Conservation (phyloP, 1,140 invertebrate genomes). For the Cyclargus thomasi region DNA sequence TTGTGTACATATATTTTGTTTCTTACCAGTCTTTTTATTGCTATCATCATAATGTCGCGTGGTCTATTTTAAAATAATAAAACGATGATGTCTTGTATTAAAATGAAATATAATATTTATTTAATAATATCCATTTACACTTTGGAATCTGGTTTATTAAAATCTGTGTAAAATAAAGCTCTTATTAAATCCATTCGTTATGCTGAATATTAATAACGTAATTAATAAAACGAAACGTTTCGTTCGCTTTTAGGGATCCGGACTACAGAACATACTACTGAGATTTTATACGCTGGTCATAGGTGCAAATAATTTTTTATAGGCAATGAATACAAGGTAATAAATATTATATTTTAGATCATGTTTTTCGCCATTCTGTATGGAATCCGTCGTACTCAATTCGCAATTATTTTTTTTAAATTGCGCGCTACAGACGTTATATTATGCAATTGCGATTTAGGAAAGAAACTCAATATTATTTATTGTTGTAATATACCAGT, state of each 20-base stretch:
- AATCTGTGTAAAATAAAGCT: not conserved
- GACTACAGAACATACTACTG: not conserved
- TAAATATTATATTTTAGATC: no score
- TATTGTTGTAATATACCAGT: no score
- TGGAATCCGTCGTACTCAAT: no score
- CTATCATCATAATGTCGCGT: not conserved
- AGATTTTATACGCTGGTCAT: not conserved
- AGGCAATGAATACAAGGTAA: no score
- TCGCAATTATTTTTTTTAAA: no score
- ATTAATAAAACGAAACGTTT: not conserved
- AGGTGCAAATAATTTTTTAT: no score
- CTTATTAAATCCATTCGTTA: not conserved
- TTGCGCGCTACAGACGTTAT: no score
- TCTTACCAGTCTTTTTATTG: no score
- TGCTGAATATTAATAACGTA: not conserved
- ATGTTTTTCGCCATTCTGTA: no score
- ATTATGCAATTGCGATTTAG: no score
- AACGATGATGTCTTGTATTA: not conserved
- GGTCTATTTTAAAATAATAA: not conserved
- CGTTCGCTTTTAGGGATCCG: no score
- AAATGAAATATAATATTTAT: not conserved
- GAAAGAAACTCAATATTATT: no score
- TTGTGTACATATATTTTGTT: not conserved
- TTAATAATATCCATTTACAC: not conserved
- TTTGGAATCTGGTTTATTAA: not conserved